Percentiles rank a stretch among this genome's conserved stretches.
Evolutionary conservation across 2,888 invertebrate genomes (phyloP).

Genomic region (Dendrolimus houi): DNA sequence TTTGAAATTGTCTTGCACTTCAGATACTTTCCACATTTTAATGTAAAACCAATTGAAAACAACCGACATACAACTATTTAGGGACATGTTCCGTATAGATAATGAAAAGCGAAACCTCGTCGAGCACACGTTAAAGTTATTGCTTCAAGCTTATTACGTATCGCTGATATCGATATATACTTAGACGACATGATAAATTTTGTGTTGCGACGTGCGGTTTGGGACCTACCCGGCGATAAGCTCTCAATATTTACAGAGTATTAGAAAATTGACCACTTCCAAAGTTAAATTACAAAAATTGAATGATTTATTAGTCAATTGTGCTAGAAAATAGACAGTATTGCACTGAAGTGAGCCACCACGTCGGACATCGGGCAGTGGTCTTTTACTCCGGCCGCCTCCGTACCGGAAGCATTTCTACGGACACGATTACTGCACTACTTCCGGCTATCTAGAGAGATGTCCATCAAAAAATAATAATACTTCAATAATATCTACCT

Average conservation of each 20-base stretch:
- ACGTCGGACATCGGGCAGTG: constrained; percentile 12
- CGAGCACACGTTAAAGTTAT: constrained; percentile 63
- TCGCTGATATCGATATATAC: constrained; percentile 52
- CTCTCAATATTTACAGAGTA: constrained; percentile 73
- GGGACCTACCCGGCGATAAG: constrained; percentile 70
- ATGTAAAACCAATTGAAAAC: constrained; percentile 58
- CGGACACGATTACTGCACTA: constrained; percentile 23
- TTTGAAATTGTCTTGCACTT: constrained; percentile 61
- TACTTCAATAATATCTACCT: constrained; percentile 69
- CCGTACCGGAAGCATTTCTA: constrained; percentile 9
- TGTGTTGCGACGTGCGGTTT: constrained; percentile 64
- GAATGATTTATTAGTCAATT: constrained; percentile 53
- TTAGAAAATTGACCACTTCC: constrained; percentile 74
- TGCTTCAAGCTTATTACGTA: constrained; percentile 69
- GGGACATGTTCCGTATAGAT: constrained; percentile 53
- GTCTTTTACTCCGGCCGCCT: constrained; percentile 6
- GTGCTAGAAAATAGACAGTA: constrained; percentile 62
- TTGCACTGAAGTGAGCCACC: constrained; percentile 18
- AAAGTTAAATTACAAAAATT: constrained; percentile 69
- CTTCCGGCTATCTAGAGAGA: constrained; percentile 49
- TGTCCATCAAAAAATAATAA: constrained; percentile 65
- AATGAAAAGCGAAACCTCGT: constrained; percentile 59
- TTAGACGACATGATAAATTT: constrained; percentile 49
- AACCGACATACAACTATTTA: constrained; percentile 66
- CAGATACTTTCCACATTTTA: constrained; percentile 43